Base-by-base conservation (phyloP, 2,113 vertebrate species). In the Ochotona princeps region DNA sequence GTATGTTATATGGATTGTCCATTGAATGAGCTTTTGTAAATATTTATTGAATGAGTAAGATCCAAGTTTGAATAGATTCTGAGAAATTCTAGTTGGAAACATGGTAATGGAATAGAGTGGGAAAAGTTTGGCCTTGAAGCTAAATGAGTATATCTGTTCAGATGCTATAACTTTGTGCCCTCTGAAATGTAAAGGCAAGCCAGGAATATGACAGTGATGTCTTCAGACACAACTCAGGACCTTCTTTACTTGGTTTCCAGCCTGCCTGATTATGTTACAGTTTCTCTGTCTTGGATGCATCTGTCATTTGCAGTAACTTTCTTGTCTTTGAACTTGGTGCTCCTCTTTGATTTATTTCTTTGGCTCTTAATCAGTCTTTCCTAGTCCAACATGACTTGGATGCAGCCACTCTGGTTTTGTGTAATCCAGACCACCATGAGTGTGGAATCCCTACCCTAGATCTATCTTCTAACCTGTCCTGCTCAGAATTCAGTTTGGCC, bases 281-380 rank as follows among this genome's bases (percentile, higher is more conserved):
- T 51, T 94, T 73, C n/a, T 28, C 63, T 15, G n/a, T 20, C 32
- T 65, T 83, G 54, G 47, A 11, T 18, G 87, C n/a, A 65, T 9
- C 32, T 54, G 18, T 44, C 26, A 25, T 44, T 13, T 23, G 20
- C 20, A 76, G 18, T 8, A 51, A 3, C 9, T 38, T 26, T 23
- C 15, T 25, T 28, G 35, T 49, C 14, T 89, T 76, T 83, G 66
- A 32, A 54, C 1, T 4, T 30, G 25, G 35, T 57, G 14, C 25
- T 80, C 44, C 60, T 30, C 60, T 84, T 47, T 72, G 44, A 35
- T 94, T 90, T 92, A 82, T 88, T 90, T 85, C 51, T 66, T 76
- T 82, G 78, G 57, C 78, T 90, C 20, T 51, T 35, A 90, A 13
- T 25, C 23, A 69, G 44, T 9, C 25, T 91, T 20, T 20, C 2